Evolutionary conservation across 2,797 vertebrate genomes (phyloP), one percentile per base, ranked within the genome.

Genomic region (Phoeniculus purpureus): DNA sequence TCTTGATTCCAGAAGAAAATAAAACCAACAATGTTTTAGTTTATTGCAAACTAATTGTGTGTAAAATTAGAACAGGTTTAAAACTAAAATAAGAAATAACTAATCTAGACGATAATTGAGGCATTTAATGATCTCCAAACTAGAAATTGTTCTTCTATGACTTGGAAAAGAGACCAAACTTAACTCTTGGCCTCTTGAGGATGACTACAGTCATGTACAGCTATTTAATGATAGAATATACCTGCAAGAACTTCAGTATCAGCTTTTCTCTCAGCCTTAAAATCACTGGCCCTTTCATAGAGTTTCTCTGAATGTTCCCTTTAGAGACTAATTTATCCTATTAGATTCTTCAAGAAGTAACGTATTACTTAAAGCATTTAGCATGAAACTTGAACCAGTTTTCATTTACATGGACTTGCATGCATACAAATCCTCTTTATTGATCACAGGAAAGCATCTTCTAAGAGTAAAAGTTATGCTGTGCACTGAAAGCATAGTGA

Each of bases 1-100:
- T 23, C 59, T 75, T 78, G 64, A 58, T 79, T 64, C 21, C 51
- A 26, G 15, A 72, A 75, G 51, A 88, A 90, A 75, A 62, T 78
- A 83, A 85, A 88, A 84, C 75, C 43, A 88, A 13, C 21, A 64
- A 12, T 37, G 13, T 65, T 92, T 91, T 27, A 65, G 8, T 1
- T 40, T 81, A 83, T n/a, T 90, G 43, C 18, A 62, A 48, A 75
- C n/a, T 91, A 90, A 81, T 85, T 81, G 80, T 34, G 14, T 55
- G 48, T 55, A 81, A 83, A 90, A 90, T 88, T 48, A 78, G 77
- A 87, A 81, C 43, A 83, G 14, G 13, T 83, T 65, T 78, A 94
- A 89, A 43, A 61, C 27, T 80, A 58, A 87, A 43, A 23, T 74
- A 72, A 72, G 34, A 20, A 71, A 51, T 32, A 78, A 68, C 5